Percentiles rank a stretch among this genome's conserved stretches.
phyloP scores from a whole-genome alignment of 2,113 vertebrate genomes.

The Stigmatopora nigra region DNA sequence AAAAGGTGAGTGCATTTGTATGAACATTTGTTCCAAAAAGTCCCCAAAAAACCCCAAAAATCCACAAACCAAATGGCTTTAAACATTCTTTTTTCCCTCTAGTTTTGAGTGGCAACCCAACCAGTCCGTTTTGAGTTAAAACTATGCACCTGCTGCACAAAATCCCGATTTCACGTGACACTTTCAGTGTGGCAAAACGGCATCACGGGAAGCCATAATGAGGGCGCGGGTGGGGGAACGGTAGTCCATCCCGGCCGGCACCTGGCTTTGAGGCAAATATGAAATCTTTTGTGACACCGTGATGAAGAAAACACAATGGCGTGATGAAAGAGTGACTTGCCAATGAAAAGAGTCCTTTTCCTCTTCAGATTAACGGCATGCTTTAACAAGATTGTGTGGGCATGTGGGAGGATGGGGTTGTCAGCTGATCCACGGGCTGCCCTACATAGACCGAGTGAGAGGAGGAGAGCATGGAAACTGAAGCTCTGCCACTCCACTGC shows the following conservation, averaged over 20 bases:
- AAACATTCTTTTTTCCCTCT: not conserved
- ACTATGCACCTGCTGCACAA: not conserved
- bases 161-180: slow-evolving; percentile 25
- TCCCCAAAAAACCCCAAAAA: too few relatives aligned
- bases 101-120: not conserved
- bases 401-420: slow-evolving; percentile 70
- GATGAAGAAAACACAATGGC: slow-evolving; percentile 49
- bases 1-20: too few relatives aligned
- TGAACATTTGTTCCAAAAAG: too few relatives aligned
- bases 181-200: slow-evolving; percentile 17
- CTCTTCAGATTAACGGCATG: slow-evolving; percentile 64
- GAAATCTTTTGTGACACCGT: slow-evolving; percentile 31
- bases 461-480: slow-evolving; percentile 40
- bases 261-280: slow-evolving; percentile 38
- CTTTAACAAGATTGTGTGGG: slow-evolving; percentile 72
- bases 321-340: slow-evolving; percentile 56
- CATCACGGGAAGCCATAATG: slow-evolving; percentile 13
- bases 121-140: not conserved
- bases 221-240: slow-evolving; percentile 12
- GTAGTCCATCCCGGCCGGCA: slow-evolving; percentile 9
- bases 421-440: slow-evolving; percentile 70
- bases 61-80: not conserved
- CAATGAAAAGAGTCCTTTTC: slow-evolving; percentile 54
- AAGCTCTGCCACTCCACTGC: slow-evolving; percentile 38
- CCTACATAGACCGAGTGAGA: slow-evolving; percentile 61